Conservation (phyloP, 2,797 vertebrate species). For the Rhinichthys osculus region DNA sequence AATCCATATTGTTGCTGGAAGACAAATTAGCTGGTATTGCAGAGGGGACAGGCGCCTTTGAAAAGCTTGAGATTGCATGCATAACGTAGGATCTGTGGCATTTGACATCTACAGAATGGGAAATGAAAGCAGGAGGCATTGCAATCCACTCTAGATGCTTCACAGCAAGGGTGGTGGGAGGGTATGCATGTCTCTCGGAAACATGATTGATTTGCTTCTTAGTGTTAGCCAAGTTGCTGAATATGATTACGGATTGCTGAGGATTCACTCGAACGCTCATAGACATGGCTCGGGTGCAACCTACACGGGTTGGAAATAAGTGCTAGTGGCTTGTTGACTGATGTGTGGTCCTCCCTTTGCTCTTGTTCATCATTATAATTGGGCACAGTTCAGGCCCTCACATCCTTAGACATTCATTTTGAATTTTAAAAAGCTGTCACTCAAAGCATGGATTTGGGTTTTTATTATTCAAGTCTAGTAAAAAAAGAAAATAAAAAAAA, state of each 20-base stretch:
- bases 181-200: slow-evolving; percentile 31
- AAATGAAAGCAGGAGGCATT: slow-evolving; percentile 48
- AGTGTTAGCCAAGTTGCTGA: slow-evolving; percentile 46
- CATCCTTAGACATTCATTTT: slow-evolving; percentile 38
- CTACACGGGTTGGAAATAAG: slow-evolving; percentile 39
- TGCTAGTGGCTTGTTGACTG: slow-evolving; percentile 51
- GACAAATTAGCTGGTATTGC: slow-evolving; percentile 51
- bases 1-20: slow-evolving; percentile 57
- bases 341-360: slow-evolving; percentile 27
- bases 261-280: slow-evolving; percentile 44
- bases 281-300: slow-evolving; percentile 39
- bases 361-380: slow-evolving; percentile 52
- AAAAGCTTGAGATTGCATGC: slow-evolving; percentile 49
- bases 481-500: not conserved
- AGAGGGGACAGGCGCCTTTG: slow-evolving; percentile 54
- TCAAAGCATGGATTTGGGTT: slow-evolving; percentile 36
- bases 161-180: slow-evolving; percentile 35
- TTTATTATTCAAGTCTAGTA: slow-evolving; percentile 26
- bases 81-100: slow-evolving; percentile 40
- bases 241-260: slow-evolving; percentile 57
- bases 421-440: slow-evolving; percentile 55
- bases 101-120: slow-evolving; percentile 50
- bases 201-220: slow-evolving; percentile 57
- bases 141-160: slow-evolving; percentile 41
- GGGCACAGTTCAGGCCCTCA: slow-evolving; percentile 44